Percentiles rank a stretch among this genome's conserved stretches.
Evolutionary conservation across 2,797 vertebrate species (phyloP).

Genomic region (Helarctos malayanus): DNA sequence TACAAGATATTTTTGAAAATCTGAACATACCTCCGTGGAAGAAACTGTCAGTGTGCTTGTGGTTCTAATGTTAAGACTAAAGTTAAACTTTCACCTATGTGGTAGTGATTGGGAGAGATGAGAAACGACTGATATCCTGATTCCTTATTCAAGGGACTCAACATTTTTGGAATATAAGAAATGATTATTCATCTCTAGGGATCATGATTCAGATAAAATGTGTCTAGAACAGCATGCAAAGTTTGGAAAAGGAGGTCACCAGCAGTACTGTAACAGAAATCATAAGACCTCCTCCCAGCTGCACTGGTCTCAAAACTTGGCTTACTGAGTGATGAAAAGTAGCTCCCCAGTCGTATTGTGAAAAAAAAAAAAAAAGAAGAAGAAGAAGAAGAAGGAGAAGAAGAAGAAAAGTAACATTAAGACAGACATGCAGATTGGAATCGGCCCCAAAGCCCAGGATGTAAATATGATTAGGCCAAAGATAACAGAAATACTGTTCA

Average conservation of each 20-base stretch:
- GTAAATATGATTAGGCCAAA: constrained; percentile 45
- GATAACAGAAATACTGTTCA: constrained; percentile 50
- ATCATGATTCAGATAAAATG: constrained; percentile 48
- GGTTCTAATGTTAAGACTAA: background rate
- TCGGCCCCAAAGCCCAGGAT: background rate
- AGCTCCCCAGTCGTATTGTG: background rate
- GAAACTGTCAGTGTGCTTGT: background rate
- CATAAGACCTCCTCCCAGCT: constrained; percentile 25
- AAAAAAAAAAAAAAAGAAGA: background rate
- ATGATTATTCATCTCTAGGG: background rate
- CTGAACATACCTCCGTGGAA: background rate
- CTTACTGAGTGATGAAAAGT: constrained; percentile 72
- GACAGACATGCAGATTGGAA: constrained; percentile 67
- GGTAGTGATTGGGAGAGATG: background rate
- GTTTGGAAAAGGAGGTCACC: constrained; percentile 66
- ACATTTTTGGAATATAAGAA: constrained; percentile 44
- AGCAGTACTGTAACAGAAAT: constrained; percentile 63
- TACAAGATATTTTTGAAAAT: constrained; percentile 33
- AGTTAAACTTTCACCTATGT: background rate
- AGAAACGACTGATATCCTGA: background rate
- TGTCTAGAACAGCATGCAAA: constrained; percentile 30
- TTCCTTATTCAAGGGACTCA: background rate
- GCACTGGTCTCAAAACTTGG: background rate
- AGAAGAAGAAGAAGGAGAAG: no score
- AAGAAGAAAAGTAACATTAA: constrained; percentile 29